Evolutionary conservation across 2,113 vertebrate genomes (phyloP), one percentile per base, ranked within the genome.

Genomic region (Malurus elegans): DNA sequence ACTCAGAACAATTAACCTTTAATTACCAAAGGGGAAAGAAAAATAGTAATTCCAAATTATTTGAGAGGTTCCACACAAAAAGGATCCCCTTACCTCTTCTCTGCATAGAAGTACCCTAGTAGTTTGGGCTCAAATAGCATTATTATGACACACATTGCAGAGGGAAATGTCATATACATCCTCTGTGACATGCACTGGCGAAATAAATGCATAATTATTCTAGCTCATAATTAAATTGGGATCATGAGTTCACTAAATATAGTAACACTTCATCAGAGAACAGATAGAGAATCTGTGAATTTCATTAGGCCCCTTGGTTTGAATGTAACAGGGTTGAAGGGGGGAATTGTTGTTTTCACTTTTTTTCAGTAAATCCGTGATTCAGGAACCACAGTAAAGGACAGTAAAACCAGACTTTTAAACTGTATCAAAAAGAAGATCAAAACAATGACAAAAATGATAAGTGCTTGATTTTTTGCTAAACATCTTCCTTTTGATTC

Each of bases 271-370:
- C 31, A 58, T 58, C 13, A 73, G 14, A 28, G 4, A 32, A 44
- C 31, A 58, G 20, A 51, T 2, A n/a, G 14, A 87, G 12, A 45
- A 32, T 23, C 3, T 21, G 9, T 57, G 64, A 76, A 29, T 44
- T 85, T 72, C 13, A 38, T 48, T 23, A 25, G 1, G 1, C 1
- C 40, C 65, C 62, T 82, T 21, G 57, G 8, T 26, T 23, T 70
- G 11, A 60, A 8, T 60, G 5, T 14, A 26, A 7, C 3, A 36
- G 10, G 4, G 4, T 40, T 9, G 0, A 21, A 28, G 14, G 4
- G 4, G 8, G 2, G 0, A 2, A 48, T 8, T 78, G 21, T 21
- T 72, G 12, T 0, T 10, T 32, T 60, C 17, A 9, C 3, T 4
- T 44, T 58, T 58, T 29, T 71, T 51, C 4, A 48, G 2, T 20